Evolutionary conservation across 2,888 invertebrate species (phyloP), one percentile per base, ranked within the genome.

Genomic region (Hypsopygia costalis): DNA sequence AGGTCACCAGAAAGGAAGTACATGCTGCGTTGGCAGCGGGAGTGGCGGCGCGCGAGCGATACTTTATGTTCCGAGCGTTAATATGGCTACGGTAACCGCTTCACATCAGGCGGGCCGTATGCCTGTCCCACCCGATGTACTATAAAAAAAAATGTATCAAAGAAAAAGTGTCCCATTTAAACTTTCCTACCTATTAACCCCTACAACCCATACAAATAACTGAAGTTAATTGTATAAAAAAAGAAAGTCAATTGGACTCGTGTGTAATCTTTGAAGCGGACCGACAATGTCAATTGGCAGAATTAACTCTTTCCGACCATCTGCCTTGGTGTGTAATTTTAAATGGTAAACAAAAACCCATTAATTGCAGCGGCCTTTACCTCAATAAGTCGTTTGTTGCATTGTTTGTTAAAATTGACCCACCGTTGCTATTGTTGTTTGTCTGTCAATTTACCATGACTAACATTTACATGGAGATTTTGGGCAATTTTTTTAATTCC

Each of bases 241-340:
- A 69, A 61, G 62, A 66, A 64, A 65, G 61, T 54, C 55, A 65
- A 64, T 58, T 60, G 56, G 39, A 38, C 39, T 22, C 45, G 34
- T 39, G 41, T 35, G 36, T 27, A 36, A 39, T 45, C 62, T 61
- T 69, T 64, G 62, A 62, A 46, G 49, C 39, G 36, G 32, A 40
- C 68, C 63, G 66, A 45, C 49, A 36, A 49, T 41, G 52, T 58
- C 64, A 72, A 72, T 70, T 71, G 68, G 47, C 27, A 47, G 62
- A 65, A 68, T 69, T 58, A 51, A 27, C 32, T 52, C 59, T 64
- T 25, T 71, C 72, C 69, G 56, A 40, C 47, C 60, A 57, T 51
- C 53, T 60, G 56, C 44, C 44, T 36, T 39, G 31, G 40, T 33
- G 31, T 44, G 28, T 41, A 30, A 42, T 41, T 47, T 47, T 21